Base-by-base conservation (phyloP, 1,140 invertebrate genomes). In the Vanessa tameamea region DNA sequence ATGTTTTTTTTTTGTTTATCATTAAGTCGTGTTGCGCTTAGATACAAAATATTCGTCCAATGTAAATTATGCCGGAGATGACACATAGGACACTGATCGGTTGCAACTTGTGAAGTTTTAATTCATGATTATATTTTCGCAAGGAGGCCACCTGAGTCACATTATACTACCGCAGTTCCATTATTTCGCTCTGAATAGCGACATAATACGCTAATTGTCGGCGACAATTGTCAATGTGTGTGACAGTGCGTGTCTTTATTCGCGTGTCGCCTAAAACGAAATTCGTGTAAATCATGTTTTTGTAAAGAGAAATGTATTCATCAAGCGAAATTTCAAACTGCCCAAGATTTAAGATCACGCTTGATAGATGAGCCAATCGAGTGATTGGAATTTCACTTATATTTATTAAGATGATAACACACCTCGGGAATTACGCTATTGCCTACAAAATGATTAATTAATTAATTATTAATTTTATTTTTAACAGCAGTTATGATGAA, bases 241-340 rank as follows among this genome's bases (percentile, higher is more conserved):
- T 16, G 23, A 23, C 53, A 43, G 20, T 64, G 69, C 50, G 50
- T 71, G 48, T 64, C 50, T n/a, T n/a, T 64, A 23, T 20, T 53
- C 14, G 55, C 48, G 48, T 53, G 69, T 47, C 61, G 6, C 31
- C 57, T 70, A 55, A 64, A 64, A 71, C 50, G 59, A 71, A 71
- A 55, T 64, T 71, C 61, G 48, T 64, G 23, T 70, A 16, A 63
- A 61, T 70, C 14, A 70, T 70, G 15, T 61, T 63, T 23, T 63
- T 23, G 26, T 26, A 37, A 31, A 37, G 31, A 64, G 14, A 47
- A 55, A 64, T 53, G 57, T 61, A 23, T 57, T 51, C 50, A 9
- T 55, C 53, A 20, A 23, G 53, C 53, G 53, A 55, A 55, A 55
- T 55, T 55, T 55, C 53, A 55, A 51, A 9, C 53, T 55, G 20